phyloP scores from a whole-genome alignment of 2,888 invertebrate species.

The Lithophane semibrunnea region DNA sequence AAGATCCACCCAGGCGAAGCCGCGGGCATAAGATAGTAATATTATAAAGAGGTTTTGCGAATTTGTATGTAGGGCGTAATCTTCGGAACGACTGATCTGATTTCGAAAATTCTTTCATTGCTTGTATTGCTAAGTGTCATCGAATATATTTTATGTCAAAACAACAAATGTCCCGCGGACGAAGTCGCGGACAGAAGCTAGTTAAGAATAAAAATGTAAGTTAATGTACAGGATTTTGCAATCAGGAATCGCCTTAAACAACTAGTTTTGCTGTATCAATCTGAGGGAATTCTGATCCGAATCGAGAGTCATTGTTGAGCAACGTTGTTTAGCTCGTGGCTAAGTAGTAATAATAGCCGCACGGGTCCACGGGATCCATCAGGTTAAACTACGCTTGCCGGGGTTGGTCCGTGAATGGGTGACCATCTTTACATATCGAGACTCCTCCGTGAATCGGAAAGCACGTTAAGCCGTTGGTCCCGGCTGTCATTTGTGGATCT shows the following conservation, averaged over 20 bases:
- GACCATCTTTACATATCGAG: no score
- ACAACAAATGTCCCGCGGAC: background rate
- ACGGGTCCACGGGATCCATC: no score
- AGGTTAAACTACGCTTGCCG: no score
- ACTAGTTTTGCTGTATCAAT: background rate
- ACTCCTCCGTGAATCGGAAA: no score
- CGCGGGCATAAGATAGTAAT: background rate
- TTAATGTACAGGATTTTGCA: background rate
- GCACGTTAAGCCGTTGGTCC: no score
- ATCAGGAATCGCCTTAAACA: background rate
- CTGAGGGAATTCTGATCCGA: background rate
- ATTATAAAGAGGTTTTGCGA: background rate
- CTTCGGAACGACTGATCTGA: background rate
- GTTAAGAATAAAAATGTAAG: background rate
- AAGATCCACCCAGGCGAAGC: no score
- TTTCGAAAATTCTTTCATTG: background rate
- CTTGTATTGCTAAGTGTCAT: no score
- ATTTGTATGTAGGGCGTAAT: background rate
- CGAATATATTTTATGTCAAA: no score
- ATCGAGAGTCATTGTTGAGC: background rate
- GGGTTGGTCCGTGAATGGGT: no score
- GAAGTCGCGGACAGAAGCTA: background rate
- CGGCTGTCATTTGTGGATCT: no score
- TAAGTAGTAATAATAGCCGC: no score
- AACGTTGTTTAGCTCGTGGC: no score